These are phyloP conservation scores for Acanthopagrus latus DNA, from an alignment of 2,797 vertebrate genomes.

Conservation along the genomic window DNA sequence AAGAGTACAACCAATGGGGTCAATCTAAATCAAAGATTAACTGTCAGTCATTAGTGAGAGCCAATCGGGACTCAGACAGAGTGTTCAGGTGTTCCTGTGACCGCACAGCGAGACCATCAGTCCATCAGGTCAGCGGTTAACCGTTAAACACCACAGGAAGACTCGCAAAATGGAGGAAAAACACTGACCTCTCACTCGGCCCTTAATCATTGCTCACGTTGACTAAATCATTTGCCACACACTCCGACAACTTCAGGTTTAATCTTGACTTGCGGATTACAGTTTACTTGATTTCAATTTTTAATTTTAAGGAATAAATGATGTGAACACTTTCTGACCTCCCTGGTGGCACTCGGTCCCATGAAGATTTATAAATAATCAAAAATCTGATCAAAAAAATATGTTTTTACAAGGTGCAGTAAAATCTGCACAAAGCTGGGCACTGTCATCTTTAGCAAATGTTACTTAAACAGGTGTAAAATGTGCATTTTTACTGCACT, in stretches of 20 bases:
- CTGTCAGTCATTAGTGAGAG: conserved; percentile 50
- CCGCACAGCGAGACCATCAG: conserved; percentile 43
- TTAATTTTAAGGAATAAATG: background rate
- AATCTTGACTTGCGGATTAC: background rate
- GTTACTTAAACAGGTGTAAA: background rate
- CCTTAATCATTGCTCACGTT: conserved; percentile 55
- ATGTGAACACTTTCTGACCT: no score
- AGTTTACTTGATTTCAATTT: background rate
- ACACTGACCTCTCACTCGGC: conserved; percentile 11
- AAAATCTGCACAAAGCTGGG: background rate
- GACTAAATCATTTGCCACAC: conserved; percentile 48
- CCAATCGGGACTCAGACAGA: conserved; percentile 50
- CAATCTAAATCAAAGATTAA: conserved; percentile 76
- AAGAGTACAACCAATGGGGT: conserved; percentile 21
- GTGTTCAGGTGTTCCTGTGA: conserved; percentile 44
- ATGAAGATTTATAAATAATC: background rate
- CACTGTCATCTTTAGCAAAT: background rate
- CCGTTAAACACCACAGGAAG: conserved; percentile 54
- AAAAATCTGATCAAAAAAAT: background rate
- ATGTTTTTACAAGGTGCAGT: background rate
- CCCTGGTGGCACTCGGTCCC: no score
- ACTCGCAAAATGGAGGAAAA: conserved; percentile 13
- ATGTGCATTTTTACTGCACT: background rate
- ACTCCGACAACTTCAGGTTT: background rate
- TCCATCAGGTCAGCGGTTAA: conserved; percentile 70